A percentile compares a stretch with the other conserved stretches of the same genome.
Evolutionary conservation across 2,888 invertebrate species (phyloP).

Genomic region (Aleiodes leptofemur): DNA sequence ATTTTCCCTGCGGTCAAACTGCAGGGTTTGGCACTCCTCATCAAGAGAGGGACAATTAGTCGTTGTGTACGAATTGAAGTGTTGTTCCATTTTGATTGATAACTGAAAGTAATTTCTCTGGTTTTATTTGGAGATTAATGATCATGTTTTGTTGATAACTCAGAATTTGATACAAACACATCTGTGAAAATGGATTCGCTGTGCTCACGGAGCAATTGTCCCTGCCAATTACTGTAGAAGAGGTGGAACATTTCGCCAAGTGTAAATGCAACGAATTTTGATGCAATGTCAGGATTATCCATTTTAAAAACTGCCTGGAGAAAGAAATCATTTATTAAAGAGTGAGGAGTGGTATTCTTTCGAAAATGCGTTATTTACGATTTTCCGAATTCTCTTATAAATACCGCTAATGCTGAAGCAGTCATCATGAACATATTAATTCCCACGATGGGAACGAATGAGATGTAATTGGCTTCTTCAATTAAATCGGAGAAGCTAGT

Average conservation of each 20-base stretch:
- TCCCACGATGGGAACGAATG: slow-evolving; percentile 42
- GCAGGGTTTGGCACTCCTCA: slow-evolving; percentile 41
- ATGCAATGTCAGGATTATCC: slow-evolving; percentile 42
- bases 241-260: slow-evolving; percentile 44
- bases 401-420: slow-evolving; percentile 46
- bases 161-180: slow-evolving; percentile 36
- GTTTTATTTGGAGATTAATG: background rate
- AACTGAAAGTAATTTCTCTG: slow-evolving; percentile 9
- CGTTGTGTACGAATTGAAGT: slow-evolving; percentile 38
- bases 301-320: slow-evolving; percentile 44
- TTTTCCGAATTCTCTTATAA: background rate
- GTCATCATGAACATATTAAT: slow-evolving; percentile 51
- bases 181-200: slow-evolving; percentile 38
- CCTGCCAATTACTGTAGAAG: slow-evolving; percentile 46
- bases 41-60: slow-evolving; percentile 37
- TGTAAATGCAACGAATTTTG: slow-evolving; percentile 42
- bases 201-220: slow-evolving; percentile 43
- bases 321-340: too few species aligned
- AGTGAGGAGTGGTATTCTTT: too few species aligned
- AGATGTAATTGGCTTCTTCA: slow-evolving; percentile 46
- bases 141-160: background rate
- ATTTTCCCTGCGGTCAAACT: slow-evolving; percentile 42
- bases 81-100: slow-evolving; percentile 39
- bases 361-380: background rate
- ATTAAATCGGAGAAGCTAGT: slow-evolving; percentile 47